Conservation (phyloP, 2,888 invertebrate genomes). For the Anorthoa munda region DNA sequence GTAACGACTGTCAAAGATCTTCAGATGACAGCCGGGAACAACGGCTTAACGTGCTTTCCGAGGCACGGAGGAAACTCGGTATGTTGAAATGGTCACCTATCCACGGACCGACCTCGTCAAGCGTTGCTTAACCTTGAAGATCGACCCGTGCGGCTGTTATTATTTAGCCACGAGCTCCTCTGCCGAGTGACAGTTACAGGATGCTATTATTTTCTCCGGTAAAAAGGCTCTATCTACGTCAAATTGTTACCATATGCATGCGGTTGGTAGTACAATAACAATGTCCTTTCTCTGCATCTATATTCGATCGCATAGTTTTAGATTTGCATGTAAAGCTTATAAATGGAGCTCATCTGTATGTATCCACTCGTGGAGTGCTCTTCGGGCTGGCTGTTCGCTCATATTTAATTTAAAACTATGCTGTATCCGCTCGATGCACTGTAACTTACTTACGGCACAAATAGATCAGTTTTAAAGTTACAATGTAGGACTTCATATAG, state of each 20-base stretch:
- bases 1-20: too few species aligned
- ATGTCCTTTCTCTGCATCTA: slow-evolving; percentile 41
- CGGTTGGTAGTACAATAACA: slow-evolving; percentile 17
- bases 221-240: not conserved
- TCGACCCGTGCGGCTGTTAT: too few species aligned
- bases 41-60: too few species aligned
- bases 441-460: slow-evolving; percentile 39
- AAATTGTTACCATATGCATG: not conserved
- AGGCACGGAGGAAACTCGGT: too few species aligned
- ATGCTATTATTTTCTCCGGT: too few species aligned
- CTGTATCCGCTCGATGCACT: slow-evolving; percentile 19
- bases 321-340: slow-evolving; percentile 59
- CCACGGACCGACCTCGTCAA: too few species aligned
- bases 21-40: too few species aligned
- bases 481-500: slow-evolving; percentile 14
- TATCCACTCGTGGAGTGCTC: slow-evolving; percentile 52
- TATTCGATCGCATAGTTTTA: slow-evolving; percentile 51
- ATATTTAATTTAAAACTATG: slow-evolving; percentile 61
- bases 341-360: slow-evolving; percentile 57
- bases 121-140: too few species aligned
- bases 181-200: too few species aligned
- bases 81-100: too few species aligned
- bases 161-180: not conserved
- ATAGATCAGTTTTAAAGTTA: slow-evolving; percentile 32
- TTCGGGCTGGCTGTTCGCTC: slow-evolving; percentile 33